Conservation (phyloP, 2,797 vertebrate genomes). For the Cottoperca gobio region DNA sequence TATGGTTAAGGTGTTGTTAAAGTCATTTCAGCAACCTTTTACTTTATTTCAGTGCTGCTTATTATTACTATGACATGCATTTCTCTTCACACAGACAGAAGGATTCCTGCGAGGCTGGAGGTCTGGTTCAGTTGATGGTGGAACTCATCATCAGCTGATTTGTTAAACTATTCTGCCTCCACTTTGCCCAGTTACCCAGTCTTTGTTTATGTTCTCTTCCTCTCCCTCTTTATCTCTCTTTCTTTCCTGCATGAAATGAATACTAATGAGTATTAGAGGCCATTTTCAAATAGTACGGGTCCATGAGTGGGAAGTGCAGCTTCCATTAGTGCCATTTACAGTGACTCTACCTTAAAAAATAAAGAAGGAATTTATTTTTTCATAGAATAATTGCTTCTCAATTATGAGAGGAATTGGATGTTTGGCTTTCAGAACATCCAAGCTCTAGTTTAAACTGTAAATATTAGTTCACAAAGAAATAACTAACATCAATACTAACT, state of each 20-base stretch:
- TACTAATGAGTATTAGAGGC: slow-evolving; percentile 45
- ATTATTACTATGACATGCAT: slow-evolving; percentile 17
- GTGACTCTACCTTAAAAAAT: not conserved
- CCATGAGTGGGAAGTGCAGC: slow-evolving; percentile 8
- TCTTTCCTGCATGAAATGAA: slow-evolving; percentile 46
- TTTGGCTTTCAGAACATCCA: slow-evolving; percentile 11
- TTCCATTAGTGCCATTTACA: slow-evolving; percentile 54
- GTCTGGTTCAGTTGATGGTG: slow-evolving; percentile 32
- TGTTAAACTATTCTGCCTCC: slow-evolving; percentile 59
- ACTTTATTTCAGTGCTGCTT: slow-evolving; percentile 1
- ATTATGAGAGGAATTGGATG: slow-evolving; percentile 6
- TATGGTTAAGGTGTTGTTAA: too few relatives aligned
- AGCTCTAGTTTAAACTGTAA: slow-evolving; percentile 8
- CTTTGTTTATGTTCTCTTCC: slow-evolving; percentile 59
- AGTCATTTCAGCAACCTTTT: not conserved
- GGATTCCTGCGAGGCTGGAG: slow-evolving; percentile 24
- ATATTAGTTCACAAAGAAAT: slow-evolving; percentile 1
- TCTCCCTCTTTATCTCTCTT: slow-evolving; percentile 47
- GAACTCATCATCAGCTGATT: slow-evolving; percentile 64
- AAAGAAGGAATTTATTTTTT: slow-evolving; percentile 5
- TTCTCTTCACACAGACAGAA: slow-evolving; percentile 19
- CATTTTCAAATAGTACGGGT: slow-evolving; percentile 42
- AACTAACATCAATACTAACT: too few relatives aligned
- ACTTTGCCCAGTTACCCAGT: slow-evolving; percentile 51
- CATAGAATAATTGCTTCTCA: slow-evolving; percentile 31